phyloP scores from a whole-genome alignment of 2,797 vertebrate genomes.

The Telmatherina bonti region DNA sequence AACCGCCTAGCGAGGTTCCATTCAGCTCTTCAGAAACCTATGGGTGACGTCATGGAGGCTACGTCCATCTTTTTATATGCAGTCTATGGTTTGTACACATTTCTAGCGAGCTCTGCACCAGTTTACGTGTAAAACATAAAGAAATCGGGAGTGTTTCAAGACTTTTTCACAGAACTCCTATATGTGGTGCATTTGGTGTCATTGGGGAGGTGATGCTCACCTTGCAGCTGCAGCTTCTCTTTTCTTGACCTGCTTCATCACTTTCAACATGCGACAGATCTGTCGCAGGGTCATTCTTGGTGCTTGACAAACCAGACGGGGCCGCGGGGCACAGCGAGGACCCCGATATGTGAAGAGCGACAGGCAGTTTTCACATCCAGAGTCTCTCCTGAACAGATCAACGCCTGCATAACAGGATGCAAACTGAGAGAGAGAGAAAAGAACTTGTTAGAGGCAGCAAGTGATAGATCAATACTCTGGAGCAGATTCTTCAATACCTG shows the following conservation, averaged over 20 bases:
- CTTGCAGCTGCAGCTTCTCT: conserved; percentile 67
- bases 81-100: too few relatives aligned
- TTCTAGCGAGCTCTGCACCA: too few relatives aligned
- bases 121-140: too few relatives aligned
- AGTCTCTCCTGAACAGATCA: conserved; percentile 68
- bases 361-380: conserved; percentile 67
- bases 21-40: too few relatives aligned
- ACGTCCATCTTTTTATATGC: too few relatives aligned
- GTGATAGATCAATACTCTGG: background rate
- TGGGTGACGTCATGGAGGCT: too few relatives aligned
- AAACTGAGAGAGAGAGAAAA: conserved; percentile 66
- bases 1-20: too few relatives aligned
- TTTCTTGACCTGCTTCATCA: conserved; percentile 78
- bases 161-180: background rate
- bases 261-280: conserved; percentile 80
- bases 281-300: conserved; percentile 83
- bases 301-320: conserved; percentile 68
- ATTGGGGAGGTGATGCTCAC: conserved; percentile 46
- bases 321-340: conserved; percentile 70
- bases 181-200: too few relatives aligned
- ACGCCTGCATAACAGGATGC: conserved; percentile 79
- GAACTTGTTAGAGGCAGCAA: background rate
- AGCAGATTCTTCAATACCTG: background rate
- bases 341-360: conserved; percentile 72
- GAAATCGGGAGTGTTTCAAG: background rate